Conservation (phyloP, 2,113 vertebrate species). For the Channa argus region DNA sequence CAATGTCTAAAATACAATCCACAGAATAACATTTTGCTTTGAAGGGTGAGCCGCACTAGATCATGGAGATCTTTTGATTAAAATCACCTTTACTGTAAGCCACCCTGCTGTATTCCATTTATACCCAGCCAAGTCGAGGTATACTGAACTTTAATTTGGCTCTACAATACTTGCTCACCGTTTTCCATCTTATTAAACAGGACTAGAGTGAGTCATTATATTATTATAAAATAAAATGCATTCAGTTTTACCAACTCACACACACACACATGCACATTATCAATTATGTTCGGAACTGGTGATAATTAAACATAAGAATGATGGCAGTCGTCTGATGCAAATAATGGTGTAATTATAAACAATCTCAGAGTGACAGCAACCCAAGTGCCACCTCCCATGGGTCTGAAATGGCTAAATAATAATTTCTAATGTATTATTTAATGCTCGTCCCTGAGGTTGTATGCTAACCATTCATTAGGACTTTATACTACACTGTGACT, state of each 20-base stretch:
- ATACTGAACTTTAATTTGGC: no score
- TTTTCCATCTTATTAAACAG: no score
- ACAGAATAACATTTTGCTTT: no score
- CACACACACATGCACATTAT: conserved; percentile 1
- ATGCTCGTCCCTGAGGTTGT: conserved; percentile 33
- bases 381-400: conserved; percentile 29
- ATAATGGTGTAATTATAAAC: conserved; percentile 30
- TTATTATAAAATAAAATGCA: background rate
- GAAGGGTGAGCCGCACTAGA: no score
- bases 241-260: background rate
- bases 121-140: no score
- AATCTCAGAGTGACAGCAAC: conserved; percentile 38
- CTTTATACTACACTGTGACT: conserved; percentile 31
- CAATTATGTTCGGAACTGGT: conserved; percentile 22
- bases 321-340: conserved; percentile 8
- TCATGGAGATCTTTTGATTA: no score
- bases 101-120: no score
- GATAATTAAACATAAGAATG: conserved; percentile 23
- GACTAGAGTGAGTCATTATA: background rate
- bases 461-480: conserved; percentile 52
- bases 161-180: no score
- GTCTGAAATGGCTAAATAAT: conserved; percentile 52
- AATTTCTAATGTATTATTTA: conserved; percentile 64
- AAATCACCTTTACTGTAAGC: no score
- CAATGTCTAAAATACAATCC: no score